These are phyloP conservation scores for Megalops cyprinoides DNA, from an alignment of 2,797 vertebrate genomes.

Conservation along the genomic window DNA sequence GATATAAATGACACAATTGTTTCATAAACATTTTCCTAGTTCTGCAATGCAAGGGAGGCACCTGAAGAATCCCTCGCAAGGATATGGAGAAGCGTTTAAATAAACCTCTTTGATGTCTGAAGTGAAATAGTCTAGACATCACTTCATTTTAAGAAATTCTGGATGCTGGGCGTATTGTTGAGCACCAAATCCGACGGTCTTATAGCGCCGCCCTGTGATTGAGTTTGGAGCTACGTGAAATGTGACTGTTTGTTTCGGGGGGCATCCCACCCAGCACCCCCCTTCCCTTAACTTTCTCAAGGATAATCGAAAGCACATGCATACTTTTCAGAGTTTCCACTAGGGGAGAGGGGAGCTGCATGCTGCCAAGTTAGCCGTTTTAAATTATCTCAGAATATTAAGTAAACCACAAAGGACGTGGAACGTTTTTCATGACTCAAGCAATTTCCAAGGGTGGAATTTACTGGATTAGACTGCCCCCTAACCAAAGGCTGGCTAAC, in stretches of 20 bases:
- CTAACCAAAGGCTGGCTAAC: not conserved
- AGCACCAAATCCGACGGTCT: constrained; percentile 14
- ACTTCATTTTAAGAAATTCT: constrained; percentile 27
- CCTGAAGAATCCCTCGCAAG: not conserved
- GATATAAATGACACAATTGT: too few relatives aligned
- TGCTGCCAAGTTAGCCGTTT: constrained; percentile 66
- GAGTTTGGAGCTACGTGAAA: constrained; percentile 18
- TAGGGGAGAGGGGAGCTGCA: constrained; percentile 44
- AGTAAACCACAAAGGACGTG: constrained; percentile 42
- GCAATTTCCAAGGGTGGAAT: not conserved
- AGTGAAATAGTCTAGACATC: constrained; percentile 30
- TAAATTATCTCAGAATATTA: constrained; percentile 51
- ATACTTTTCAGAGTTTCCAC: constrained; percentile 48
- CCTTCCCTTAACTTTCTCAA: constrained; percentile 23
- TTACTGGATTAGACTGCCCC: constrained; percentile 12
- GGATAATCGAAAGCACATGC: constrained; percentile 58
- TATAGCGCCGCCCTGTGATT: constrained; percentile 45
- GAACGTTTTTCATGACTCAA: constrained; percentile 32
- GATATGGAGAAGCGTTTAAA: not conserved
- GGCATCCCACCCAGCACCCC: constrained; percentile 20
- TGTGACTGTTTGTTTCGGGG: constrained; percentile 10
- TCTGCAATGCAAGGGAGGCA: not conserved
- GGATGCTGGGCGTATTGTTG: not conserved
- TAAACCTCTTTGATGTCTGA: constrained; percentile 12
- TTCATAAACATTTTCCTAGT: too few relatives aligned